A percentile compares a stretch with the other conserved stretches of the same genome.
These are phyloP conservation scores for Allobates femoralis DNA, from an alignment of 2,797 vertebrate species.

Conservation along the genomic window DNA sequence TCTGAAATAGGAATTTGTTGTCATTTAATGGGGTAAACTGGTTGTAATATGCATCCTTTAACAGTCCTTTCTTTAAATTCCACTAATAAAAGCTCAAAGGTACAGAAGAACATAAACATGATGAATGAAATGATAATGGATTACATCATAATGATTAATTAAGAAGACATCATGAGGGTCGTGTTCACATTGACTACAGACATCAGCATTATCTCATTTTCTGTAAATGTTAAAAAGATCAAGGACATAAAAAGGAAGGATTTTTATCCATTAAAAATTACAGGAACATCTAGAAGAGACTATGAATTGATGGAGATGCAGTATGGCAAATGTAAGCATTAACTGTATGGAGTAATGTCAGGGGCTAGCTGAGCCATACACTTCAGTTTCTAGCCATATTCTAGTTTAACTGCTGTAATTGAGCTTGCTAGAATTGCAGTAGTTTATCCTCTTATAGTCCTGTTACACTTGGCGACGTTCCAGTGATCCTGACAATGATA, in stretches of 20 bases:
- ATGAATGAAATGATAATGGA: conserved; percentile 6
- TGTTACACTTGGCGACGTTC: too few species aligned
- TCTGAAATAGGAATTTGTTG: neutral
- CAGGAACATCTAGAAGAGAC: neutral
- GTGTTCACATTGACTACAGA: neutral
- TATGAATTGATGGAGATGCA: too few species aligned
- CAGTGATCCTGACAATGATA: too few species aligned
- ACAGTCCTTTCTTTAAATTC: neutral
- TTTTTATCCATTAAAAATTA: neutral
- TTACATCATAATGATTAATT: neutral
- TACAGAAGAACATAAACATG: conserved; percentile 2
- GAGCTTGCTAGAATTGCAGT: too few species aligned
- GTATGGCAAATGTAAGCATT: too few species aligned
- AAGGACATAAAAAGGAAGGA: neutral
- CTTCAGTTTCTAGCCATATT: too few species aligned
- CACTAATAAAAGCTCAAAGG: neutral
- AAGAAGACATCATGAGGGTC: conserved; percentile 2
- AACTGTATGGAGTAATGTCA: too few species aligned
- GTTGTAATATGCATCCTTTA: neutral
- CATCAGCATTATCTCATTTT: conserved; percentile 7
- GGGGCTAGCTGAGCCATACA: too few species aligned
- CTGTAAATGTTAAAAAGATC: neutral
- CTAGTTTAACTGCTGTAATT: too few species aligned
- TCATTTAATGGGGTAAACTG: neutral
- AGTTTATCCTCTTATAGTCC: too few species aligned